Evolutionary conservation across 2,888 invertebrate genomes (phyloP), one percentile per base, ranked within the genome.

Genomic region (Oxycera nigricornis): DNA sequence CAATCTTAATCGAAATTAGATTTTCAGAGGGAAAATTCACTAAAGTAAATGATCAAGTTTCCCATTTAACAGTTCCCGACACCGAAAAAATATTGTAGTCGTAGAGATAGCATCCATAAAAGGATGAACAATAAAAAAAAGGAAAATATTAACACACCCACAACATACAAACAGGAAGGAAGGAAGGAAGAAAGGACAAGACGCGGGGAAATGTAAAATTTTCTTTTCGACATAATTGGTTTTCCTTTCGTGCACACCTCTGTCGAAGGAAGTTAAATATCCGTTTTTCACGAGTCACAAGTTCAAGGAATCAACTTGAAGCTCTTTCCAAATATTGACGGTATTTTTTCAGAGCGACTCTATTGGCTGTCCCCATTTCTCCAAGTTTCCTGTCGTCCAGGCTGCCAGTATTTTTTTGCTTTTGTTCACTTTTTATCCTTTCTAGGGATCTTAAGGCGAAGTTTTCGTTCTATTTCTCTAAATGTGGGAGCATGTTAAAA

Each of bases 201-300:
- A 68, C 20, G 31, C 22, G 55, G 46, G 68, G 70, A 70, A 70
- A 52, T 31, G 70, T 70, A 20, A 55, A 52, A 70, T 55, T 55
- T 55, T 70, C 70, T 30, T 55, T 46, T 17, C 31, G 24, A 20
- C 31, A 31, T 70, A 70, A 70, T 70, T 70, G 70, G 55, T 70
- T 70, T 70, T 70, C 70, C 67, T 65, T 65, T 65, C 30, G 65
- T 24, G 7, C 65, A 39, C 39, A 17, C 30, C 65, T 41, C 24
- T 1, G 17, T 39, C 17, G 24, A 20, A 65, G 24, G 41, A 65
- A 65, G 65, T 65, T 65, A 39, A 65, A 65, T 41, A 65, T 65
- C 39, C 39, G 39, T 39, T 14, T 31, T 24, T 22, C 39, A 41
- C 41, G 39, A 41, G 39, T 65, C 39, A 65, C 39, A 65, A 65